Percentiles rank a stretch among this genome's conserved stretches.
phyloP scores from a whole-genome alignment of 2,113 vertebrate genomes.

The Gnathonemus longibarbis region DNA sequence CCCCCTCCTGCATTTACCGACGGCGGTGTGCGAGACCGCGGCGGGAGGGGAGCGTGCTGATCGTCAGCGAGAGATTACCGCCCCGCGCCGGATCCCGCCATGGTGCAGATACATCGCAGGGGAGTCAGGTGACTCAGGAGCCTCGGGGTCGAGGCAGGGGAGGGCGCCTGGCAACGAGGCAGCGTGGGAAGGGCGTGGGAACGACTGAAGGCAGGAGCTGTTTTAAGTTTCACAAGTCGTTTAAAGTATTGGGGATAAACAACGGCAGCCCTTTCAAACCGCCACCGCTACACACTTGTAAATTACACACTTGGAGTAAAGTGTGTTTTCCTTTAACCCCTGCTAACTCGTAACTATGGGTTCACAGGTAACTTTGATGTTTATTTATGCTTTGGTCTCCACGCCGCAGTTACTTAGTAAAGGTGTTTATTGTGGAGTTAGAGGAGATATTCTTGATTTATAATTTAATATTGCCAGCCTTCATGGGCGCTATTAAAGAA shows the following conservation, averaged over 20 bases:
- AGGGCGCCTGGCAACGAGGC: background rate
- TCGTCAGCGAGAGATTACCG: background rate
- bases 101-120: background rate
- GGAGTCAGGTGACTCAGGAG: background rate
- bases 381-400: background rate
- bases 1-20: background rate
- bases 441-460: conserved; percentile 1
- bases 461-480: background rate
- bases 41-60: background rate
- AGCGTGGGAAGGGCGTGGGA: background rate
- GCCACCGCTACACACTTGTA: background rate
- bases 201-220: background rate
- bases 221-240: background rate
- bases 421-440: background rate
- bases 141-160: background rate
- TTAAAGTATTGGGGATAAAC: background rate
- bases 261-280: background rate
- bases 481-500: background rate
- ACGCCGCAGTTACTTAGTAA: background rate
- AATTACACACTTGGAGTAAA: background rate
- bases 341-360: background rate
- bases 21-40: background rate
- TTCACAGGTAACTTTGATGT: background rate
- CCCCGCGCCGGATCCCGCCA: background rate
- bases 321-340: background rate